Conservation (phyloP, 2,888 invertebrate genomes). For the Pheosia tremula region DNA sequence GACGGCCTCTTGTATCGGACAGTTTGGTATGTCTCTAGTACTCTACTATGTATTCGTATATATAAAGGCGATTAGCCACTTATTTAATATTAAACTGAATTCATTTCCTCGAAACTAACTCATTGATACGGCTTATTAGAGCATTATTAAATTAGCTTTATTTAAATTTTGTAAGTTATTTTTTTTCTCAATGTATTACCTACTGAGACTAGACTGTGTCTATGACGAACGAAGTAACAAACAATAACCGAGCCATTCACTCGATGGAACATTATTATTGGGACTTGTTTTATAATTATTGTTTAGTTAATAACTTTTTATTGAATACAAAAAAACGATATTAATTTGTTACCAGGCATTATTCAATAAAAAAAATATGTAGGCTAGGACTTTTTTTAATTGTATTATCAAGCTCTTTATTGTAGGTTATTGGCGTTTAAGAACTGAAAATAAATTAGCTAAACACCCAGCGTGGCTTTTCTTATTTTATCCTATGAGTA, state of each 20-base stretch:
- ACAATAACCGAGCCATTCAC: conserved; percentile 41
- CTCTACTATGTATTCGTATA: conserved; percentile 48
- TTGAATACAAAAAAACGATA: conserved; percentile 75
- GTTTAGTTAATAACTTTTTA: conserved; percentile 78
- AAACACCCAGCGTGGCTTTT: conserved; percentile 61
- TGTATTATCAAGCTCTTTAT: conserved; percentile 84
- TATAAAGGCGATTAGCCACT: conserved; percentile 46
- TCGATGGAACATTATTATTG: conserved; percentile 68
- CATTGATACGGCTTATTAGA: conserved; percentile 72
- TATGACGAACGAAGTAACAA: conserved; percentile 26
- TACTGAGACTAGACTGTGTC: conserved; percentile 29
- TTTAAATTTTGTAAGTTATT: conserved; percentile 75
- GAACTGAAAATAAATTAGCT: conserved; percentile 85
- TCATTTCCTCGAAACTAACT: conserved; percentile 60
- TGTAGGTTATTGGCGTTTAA: conserved; percentile 84
- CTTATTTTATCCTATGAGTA: neutral
- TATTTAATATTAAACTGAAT: conserved; percentile 39
- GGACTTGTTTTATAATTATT: conserved; percentile 72
- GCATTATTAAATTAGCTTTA: conserved; percentile 75
- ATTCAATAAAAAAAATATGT: conserved; percentile 78
- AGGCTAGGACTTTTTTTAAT: conserved; percentile 80
- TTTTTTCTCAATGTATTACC: conserved; percentile 61
- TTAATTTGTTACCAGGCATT: conserved; percentile 84
- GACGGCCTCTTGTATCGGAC: conserved; percentile 64
- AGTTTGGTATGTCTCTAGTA: conserved; percentile 49